phyloP scores from a whole-genome alignment of 2,888 invertebrate species.

The Seira ritae region DNA sequence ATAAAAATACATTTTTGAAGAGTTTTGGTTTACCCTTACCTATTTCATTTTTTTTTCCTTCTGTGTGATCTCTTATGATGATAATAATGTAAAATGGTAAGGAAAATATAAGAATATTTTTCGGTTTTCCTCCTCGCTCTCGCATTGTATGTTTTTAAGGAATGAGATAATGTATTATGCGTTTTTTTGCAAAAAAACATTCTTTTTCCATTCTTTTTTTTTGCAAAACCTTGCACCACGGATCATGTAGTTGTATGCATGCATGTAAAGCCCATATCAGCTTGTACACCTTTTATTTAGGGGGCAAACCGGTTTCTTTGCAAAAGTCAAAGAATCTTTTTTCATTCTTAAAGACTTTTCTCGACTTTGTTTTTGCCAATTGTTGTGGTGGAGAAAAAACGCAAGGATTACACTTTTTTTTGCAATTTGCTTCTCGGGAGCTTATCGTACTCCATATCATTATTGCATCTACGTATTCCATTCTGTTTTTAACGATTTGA shows the following conservation, averaged over 20 bases:
- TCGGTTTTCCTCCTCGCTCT: neutral
- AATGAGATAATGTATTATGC: neutral
- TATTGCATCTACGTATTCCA: too few species aligned
- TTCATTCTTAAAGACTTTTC: neutral
- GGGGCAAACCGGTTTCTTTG: slow-evolving; percentile 18
- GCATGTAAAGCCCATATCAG: neutral
- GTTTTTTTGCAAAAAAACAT: neutral
- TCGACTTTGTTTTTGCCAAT: too few species aligned
- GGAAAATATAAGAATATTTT: neutral
- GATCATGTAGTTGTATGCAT: too few species aligned
- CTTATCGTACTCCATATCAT: too few species aligned
- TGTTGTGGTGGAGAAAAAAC: too few species aligned
- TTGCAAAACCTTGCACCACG: too few species aligned
- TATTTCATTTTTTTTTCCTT: neutral
- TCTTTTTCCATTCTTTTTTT: neutral
- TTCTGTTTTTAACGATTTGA: too few species aligned
- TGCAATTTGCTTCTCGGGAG: too few species aligned
- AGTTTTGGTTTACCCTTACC: neutral
- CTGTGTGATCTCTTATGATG: neutral
- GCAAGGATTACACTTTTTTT: too few species aligned
- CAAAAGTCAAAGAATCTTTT: neutral
- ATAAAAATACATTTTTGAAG: neutral
- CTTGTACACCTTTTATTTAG: neutral
- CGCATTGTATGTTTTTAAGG: too few species aligned
- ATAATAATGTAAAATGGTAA: neutral